Base-by-base conservation (phyloP, 2,113 vertebrate genomes). In the Cricetomys ansorgei region DNA sequence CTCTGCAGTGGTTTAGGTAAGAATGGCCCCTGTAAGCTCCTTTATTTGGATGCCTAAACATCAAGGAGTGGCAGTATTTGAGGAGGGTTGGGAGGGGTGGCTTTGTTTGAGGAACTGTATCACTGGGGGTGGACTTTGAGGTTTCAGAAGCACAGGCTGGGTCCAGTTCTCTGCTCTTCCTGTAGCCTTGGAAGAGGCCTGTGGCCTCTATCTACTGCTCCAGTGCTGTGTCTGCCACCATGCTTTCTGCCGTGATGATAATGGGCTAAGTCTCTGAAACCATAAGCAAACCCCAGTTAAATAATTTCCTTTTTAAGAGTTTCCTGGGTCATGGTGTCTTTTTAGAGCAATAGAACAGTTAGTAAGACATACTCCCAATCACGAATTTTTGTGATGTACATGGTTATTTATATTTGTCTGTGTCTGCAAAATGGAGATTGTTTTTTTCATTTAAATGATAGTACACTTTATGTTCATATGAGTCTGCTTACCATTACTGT, bases 181-280 rank as follows among this genome's bases (percentile, higher is more conserved):
- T 27, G 11, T 29, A 10, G 53, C 25, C 37, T 59, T 59, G 12
- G 55, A 37, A 81, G 57, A 21, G 16, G 23, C 23, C 7, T 40
- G 13, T 15, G 27, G 23, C 23, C 40, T 12, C 40, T 48, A 40
- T 37, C 37, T 43, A 40, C 13, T 59, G 79, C 55, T 59, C 55
- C 23, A 4, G 11, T 25, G 57, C 6, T 12, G 2, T 1, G 12
- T 3, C 16, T 16, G 12, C 3, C n/a, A 13, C 37, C 55, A 59
- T 43, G n/a, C 57, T 40, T 25, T n/a, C 55, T 40, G 23, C 79
- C 25, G 27, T 57, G 77, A 81, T 23, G 77, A 57, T 81, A 59
- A 40, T 43, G 13, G 12, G 2, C n/a, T 9, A 25, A 40, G 12
- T 23, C 37, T 27, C 55, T 59, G 23, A 59, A 59, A 16, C 55